Evolutionary conservation across 1,140 invertebrate species (phyloP), one percentile per base, ranked within the genome.

Genomic region (Brachionus rotundiformis): DNA sequence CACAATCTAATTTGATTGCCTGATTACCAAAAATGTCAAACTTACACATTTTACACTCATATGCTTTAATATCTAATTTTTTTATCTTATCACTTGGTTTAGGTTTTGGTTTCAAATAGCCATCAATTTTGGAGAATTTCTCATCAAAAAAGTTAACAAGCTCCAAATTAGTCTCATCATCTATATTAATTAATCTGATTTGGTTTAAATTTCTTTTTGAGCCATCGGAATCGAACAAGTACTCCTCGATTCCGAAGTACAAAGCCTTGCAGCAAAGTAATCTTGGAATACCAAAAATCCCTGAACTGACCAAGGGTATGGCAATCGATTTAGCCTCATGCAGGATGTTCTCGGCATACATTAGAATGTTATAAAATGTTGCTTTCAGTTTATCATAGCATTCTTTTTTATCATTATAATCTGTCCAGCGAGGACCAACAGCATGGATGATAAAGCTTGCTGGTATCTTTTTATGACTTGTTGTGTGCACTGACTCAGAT

Each of bases 111-210:
- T 68, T 31, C n/a, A 19, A 7, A 36, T 7, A 33, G 33, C 16
- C 63, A 68, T 33, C 31, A 19, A 36, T 33, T 68, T 29, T 33
- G 5, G 33, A 68, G 36, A 68, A 2, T 68, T 68, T 68, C 36
- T 68, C 63, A 1, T n/a, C 19, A 68, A 68, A 68, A 68, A 68
- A 68, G 7, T 68, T 3, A 27, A 73, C 25, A 10, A 73, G 41
- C 19, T 41, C 16, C 44, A 44, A 11, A 44, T 41, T 73, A 39
- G 68, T 73, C 13, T 41, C 16, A 44, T 73, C 39, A 23, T 73
- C 68, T 10, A 73, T 73, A 73, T 73, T 73, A 3, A 44, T 25
- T 44, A 73, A 73, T 44, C 25, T 44, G 23, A 73, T 23, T 13
- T 10, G 8, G 41, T 73, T 25, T 47, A 73, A 44, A 10, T 73